These are phyloP conservation scores for Delphinapterus leucas DNA, from an alignment of 2,113 vertebrate species.

Conservation along the genomic window DNA sequence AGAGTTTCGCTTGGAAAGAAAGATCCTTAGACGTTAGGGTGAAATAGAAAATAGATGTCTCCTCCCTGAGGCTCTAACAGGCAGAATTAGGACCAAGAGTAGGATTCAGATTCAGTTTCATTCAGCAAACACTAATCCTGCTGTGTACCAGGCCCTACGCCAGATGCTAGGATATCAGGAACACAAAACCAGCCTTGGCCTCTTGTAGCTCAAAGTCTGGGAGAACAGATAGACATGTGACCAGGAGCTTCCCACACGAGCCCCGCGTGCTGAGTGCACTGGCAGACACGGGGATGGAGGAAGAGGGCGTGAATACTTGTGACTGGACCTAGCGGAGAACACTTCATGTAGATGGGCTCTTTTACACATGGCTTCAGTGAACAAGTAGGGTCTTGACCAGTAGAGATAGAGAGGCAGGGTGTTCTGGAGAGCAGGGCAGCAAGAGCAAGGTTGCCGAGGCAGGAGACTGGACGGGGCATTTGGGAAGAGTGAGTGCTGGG, in stretches of 20 bases:
- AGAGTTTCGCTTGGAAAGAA: background rate
- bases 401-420: background rate
- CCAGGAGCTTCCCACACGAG: background rate
- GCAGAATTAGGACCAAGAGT: background rate
- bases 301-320: background rate
- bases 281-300: background rate
- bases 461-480: background rate
- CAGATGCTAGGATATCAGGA: no score
- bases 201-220: background rate
- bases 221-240: background rate
- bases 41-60: background rate
- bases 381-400: background rate
- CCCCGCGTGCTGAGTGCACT: accelerated
- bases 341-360: background rate
- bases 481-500: background rate
- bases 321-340: background rate
- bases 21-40: background rate
- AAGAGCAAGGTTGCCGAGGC: background rate
- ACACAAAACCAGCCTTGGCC: background rate
- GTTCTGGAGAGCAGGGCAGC: background rate
- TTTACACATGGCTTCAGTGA: background rate
- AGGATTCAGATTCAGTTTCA: background rate
- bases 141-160: background rate
- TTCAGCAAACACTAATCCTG: background rate
- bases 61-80: background rate